A percentile compares a stretch with the other conserved stretches of the same genome.
phyloP scores from a whole-genome alignment of 2,113 vertebrate species.

The Beaufortia kweichowensis region DNA sequence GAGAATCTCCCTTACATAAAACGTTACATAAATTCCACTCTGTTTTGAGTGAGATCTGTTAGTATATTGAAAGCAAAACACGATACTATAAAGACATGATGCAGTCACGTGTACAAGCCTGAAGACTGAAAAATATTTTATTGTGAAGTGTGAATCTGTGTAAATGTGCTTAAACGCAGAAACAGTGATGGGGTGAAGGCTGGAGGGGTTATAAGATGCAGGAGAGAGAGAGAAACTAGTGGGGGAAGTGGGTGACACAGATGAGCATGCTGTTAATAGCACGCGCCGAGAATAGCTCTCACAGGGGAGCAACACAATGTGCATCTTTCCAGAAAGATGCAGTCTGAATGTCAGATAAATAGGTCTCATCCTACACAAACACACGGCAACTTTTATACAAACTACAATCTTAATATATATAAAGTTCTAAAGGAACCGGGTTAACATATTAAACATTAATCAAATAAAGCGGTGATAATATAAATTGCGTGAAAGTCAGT shows the following conservation, averaged over 20 bases:
- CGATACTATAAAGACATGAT: too few relatives aligned
- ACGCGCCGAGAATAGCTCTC: constrained; percentile 68
- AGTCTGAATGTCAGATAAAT: constrained; percentile 39
- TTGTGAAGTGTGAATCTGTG: not conserved
- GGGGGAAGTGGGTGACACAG: constrained; percentile 63
- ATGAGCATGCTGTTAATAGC: constrained; percentile 70
- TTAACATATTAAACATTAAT: not conserved
- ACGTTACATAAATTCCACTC: not conserved
- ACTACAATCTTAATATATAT: not conserved
- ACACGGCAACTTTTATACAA: not conserved
- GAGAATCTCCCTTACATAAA: not conserved
- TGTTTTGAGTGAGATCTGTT: not conserved
- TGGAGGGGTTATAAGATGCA: constrained; percentile 23
- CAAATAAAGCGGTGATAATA: not conserved
- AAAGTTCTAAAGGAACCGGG: not conserved
- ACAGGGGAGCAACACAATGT: constrained; percentile 55
- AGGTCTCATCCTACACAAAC: constrained; percentile 1
- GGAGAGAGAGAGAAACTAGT: constrained; percentile 2
- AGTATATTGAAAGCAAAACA: not conserved
- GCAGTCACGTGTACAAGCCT: too few relatives aligned
- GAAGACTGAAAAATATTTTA: not conserved
- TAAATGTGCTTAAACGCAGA: constrained; percentile 35
- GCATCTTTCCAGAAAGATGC: constrained; percentile 49
- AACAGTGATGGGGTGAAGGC: constrained; percentile 58
- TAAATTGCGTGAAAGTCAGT: too few relatives aligned